Evolutionary conservation across 2,888 invertebrate species (phyloP).

Genomic region (Agriopis leucophaearia): DNA sequence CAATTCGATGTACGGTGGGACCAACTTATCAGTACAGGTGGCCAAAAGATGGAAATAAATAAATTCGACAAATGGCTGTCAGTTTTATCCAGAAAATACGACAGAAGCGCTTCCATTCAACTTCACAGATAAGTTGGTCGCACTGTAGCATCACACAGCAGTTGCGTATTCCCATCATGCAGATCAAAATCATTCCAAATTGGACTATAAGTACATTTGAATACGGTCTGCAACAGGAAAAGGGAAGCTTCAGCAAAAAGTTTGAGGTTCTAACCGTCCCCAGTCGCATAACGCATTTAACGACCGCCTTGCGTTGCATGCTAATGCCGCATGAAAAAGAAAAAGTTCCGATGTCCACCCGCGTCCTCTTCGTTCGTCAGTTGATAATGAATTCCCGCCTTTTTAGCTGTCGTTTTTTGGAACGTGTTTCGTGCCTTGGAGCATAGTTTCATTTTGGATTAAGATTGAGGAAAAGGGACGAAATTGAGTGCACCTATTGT

Average conservation of each 20-base stretch:
- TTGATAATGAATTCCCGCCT: slow-evolving; percentile 61
- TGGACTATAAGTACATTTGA: slow-evolving; percentile 12
- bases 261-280: slow-evolving; percentile 34
- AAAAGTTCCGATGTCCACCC: slow-evolving; percentile 48
- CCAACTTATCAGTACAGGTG: neutral
- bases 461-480: neutral
- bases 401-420: no score
- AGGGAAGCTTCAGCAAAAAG: slow-evolving; percentile 24
- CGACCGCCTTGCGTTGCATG: slow-evolving; percentile 72
- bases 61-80: neutral
- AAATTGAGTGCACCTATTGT: no score
- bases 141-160: neutral
- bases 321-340: slow-evolving; percentile 68
- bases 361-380: slow-evolving; percentile 58
- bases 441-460: neutral
- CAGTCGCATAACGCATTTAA: slow-evolving; percentile 75
- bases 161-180: slow-evolving; percentile 3
- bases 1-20: neutral
- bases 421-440: slow-evolving; percentile 6
- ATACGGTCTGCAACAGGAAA: slow-evolving; percentile 18
- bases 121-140: neutral
- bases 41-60: neutral
- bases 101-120: neutral
- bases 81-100: neutral
- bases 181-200: slow-evolving; percentile 16